Evolutionary conservation across 2,888 invertebrate genomes (phyloP).

Genomic region (Omphaloscelis lunosa): DNA sequence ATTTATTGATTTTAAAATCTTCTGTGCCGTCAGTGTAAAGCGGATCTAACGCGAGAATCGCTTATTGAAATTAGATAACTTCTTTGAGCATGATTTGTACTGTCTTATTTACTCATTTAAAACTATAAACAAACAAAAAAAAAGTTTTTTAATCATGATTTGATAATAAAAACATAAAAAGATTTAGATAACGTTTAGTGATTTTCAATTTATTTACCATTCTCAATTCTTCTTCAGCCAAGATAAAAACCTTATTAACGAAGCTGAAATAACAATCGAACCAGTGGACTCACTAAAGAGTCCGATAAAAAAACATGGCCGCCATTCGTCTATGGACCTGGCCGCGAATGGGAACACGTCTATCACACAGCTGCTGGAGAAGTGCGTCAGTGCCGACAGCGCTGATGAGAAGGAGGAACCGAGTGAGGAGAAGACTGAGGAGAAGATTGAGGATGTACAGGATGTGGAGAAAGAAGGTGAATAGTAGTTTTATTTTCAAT

Average conservation of each 20-base stretch:
- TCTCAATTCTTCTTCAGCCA: slow-evolving; percentile 71
- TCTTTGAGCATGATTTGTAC: not conserved
- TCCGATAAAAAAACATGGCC: slow-evolving; percentile 82
- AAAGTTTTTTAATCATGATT: too few species aligned
- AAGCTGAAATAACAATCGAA: slow-evolving; percentile 87
- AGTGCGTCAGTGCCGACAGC: slow-evolving; percentile 80
- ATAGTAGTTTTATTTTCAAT: not conserved
- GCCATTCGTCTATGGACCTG: slow-evolving; percentile 89
- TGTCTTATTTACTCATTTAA: not conserved
- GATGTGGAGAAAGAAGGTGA: slow-evolving; percentile 65
- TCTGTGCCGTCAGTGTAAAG: not conserved
- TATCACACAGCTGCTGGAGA: slow-evolving; percentile 87
- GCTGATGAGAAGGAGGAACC: slow-evolving; percentile 59
- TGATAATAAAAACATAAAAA: not conserved
- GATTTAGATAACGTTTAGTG: not conserved
- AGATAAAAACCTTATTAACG: slow-evolving; percentile 86
- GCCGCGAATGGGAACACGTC: slow-evolving; percentile 83
- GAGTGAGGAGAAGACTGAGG: slow-evolving; percentile 63
- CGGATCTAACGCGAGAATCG: too few species aligned
- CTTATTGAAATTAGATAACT: not conserved
- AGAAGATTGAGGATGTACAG: slow-evolving; percentile 54
- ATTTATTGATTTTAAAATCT: slow-evolving; percentile 4
- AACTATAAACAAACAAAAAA: not conserved
- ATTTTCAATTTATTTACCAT: not conserved
- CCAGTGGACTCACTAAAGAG: slow-evolving; percentile 79